A percentile compares a stretch with the other conserved stretches of the same genome.
These are phyloP conservation scores for Drosophila grimshawi DNA, from an alignment of 1,140 invertebrate genomes.

Conservation along the genomic window DNA sequence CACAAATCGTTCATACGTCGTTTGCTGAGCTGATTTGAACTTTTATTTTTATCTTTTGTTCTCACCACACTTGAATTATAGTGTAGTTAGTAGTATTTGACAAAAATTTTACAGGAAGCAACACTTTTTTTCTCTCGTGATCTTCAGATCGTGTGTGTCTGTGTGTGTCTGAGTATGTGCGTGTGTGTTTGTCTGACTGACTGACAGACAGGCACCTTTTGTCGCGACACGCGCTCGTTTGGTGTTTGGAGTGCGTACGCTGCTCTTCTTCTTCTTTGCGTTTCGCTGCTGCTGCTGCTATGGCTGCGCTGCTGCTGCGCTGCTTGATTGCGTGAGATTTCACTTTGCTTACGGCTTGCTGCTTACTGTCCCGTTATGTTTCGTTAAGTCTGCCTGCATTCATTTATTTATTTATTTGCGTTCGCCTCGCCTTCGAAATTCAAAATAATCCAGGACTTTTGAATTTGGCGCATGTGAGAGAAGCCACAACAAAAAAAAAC, in stretches of 20 bases:
- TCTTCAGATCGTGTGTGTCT: conserved; percentile 6
- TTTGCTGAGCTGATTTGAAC: not conserved
- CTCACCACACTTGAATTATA: not conserved
- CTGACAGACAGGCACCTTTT: conserved; percentile 1
- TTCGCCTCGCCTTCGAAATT: conserved; percentile 49
- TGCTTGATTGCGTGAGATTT: conserved; percentile 67
- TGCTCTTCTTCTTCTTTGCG: conserved; percentile 41
- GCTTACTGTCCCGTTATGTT: conserved; percentile 33
- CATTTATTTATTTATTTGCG: conserved; percentile 1
- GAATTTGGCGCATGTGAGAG: conserved; percentile 47
- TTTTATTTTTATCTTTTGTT: conserved; percentile 10
- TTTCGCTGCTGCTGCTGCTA: conserved; percentile 24
- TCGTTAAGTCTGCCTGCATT: conserved; percentile 18
- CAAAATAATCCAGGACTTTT: conserved; percentile 84
- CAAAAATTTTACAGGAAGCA: conserved; percentile 23
- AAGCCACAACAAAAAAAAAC: conserved; percentile 45
- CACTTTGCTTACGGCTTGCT: conserved; percentile 57
- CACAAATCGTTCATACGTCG: conserved; percentile 25
- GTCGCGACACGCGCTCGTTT: conserved; percentile 17
- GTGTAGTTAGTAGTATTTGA: not conserved
- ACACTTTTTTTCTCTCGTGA: too few species aligned
- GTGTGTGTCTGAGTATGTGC: not conserved
- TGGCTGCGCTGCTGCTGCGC: conserved; percentile 16
- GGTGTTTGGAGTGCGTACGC: conserved; percentile 11
- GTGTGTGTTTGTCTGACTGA: conserved; percentile 10